Percentiles rank a stretch among this genome's conserved stretches.
These are phyloP conservation scores for Beroe ovata DNA, from an alignment of 37 sponge, comb jelly and placozoan species.

Conservation along the genomic window DNA sequence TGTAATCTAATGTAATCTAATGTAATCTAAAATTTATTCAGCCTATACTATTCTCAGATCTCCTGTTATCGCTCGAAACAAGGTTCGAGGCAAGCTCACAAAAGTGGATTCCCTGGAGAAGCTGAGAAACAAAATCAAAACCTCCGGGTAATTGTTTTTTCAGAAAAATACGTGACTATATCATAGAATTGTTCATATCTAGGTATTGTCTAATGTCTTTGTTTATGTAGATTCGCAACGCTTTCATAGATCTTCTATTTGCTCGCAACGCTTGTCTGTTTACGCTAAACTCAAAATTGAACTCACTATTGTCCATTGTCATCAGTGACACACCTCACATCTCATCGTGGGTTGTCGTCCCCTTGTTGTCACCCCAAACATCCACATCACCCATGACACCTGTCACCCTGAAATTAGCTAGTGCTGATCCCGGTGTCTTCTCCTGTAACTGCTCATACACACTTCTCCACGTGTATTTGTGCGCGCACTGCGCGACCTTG, in stretches of 20 bases:
- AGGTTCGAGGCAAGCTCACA: neutral
- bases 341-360: neutral
- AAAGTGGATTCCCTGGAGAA: constrained; percentile 27
- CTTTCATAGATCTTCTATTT: too few species aligned
- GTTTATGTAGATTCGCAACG: too few species aligned
- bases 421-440: neutral
- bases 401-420: neutral
- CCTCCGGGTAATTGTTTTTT: constrained; percentile 10
- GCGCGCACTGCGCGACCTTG: neutral
- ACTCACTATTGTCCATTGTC: too few species aligned
- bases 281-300: too few species aligned
- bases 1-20: too few species aligned
- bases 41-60: too few species aligned
- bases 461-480: neutral
- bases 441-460: neutral
- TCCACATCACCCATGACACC: neutral
- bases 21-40: too few species aligned
- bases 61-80: neutral
- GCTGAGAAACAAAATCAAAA: constrained; percentile 26
- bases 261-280: too few species aligned
- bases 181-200: too few species aligned
- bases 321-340: too few species aligned
- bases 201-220: too few species aligned
- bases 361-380: neutral
- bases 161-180: too few species aligned